These are phyloP conservation scores for Himalopsyche kuldschensis DNA, from an alignment of 2,888 invertebrate species.

Conservation along the genomic window DNA sequence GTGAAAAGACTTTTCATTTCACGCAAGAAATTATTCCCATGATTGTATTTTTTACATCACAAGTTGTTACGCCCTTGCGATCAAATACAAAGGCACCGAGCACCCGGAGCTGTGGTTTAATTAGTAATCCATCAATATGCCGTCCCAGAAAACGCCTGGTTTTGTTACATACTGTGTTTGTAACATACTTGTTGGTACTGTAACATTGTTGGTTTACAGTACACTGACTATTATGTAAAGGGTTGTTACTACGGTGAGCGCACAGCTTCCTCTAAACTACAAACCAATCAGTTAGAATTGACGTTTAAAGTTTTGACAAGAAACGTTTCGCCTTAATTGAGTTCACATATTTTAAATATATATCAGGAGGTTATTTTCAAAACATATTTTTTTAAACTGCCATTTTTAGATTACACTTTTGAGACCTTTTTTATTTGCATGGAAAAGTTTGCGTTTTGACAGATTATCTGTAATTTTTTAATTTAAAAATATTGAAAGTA, in stretches of 20 bases:
- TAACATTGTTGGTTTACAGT: neutral
- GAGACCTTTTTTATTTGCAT: too few species aligned
- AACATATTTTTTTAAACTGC: too few species aligned
- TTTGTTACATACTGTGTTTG: neutral
- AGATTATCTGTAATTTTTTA: too few species aligned
- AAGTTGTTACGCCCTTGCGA: neutral
- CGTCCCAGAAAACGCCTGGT: neutral
- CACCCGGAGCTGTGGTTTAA: neutral
- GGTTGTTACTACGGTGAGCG: neutral
- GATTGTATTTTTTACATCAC: too few species aligned
- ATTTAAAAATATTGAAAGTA: too few species aligned
- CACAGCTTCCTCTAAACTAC: neutral
- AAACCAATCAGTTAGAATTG: neutral
- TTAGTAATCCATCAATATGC: neutral
- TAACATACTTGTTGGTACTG: neutral
- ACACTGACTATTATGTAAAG: neutral
- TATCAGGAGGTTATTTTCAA: too few species aligned
- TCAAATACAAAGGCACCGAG: neutral
- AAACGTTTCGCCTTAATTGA: too few species aligned
- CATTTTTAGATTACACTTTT: too few species aligned
- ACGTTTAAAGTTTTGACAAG: neutral
- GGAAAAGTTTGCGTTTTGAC: too few species aligned
- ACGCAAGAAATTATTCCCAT: too few species aligned
- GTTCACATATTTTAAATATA: too few species aligned
- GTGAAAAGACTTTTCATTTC: too few species aligned